Evolutionary conservation across 2,888 invertebrate genomes (phyloP), one percentile per base, ranked within the genome.

Genomic region (Calameuta filiformis): DNA sequence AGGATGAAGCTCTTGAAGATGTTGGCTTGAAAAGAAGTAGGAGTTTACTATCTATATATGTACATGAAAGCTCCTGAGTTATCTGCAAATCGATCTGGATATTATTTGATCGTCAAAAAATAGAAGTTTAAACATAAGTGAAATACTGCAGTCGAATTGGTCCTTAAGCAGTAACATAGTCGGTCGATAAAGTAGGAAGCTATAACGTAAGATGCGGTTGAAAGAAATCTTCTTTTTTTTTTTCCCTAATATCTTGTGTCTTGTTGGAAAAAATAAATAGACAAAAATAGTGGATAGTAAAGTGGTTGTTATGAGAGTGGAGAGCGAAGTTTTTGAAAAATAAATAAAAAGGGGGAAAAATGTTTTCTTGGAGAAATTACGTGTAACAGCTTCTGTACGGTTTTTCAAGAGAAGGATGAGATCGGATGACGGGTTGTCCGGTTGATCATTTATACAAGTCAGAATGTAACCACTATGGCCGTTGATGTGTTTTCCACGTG

Each of bases 381-480:
- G 0, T 23, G 23, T 6, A 56, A 56, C 40, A 23, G 23, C 15
- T 56, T 56, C 40, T 6, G 40, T 23, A 56, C 15, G 40, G 40
- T 56, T 56, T 56, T 9, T 6, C 40, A 56, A 56, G 40, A 56
- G 23, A 56, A 56, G 40, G 40, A 23, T 56, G 40, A 56, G 40
- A 0, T 9, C 2, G 40, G 40, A 15, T 56, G 40, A 56, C 23
- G 40, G 23, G 40, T 23, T 23, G 40, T 56, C 40, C 71, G 12
- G 56, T 31, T 40, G 75, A 82, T 81, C 84, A 85, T 85, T 85
- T 85, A 83, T 85, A 83, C 81, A 80, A 84, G 82, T 85, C 84
- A 81, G 80, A 82, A 81, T 77, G 80, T 82, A 85, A 84, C 83
- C 80, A 78, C 79, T 78, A 79, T 77, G 81, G 80, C 81, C 80